These are phyloP conservation scores for Epinephelus coioides DNA, from an alignment of 2,797 vertebrate species.

Conservation along the genomic window DNA sequence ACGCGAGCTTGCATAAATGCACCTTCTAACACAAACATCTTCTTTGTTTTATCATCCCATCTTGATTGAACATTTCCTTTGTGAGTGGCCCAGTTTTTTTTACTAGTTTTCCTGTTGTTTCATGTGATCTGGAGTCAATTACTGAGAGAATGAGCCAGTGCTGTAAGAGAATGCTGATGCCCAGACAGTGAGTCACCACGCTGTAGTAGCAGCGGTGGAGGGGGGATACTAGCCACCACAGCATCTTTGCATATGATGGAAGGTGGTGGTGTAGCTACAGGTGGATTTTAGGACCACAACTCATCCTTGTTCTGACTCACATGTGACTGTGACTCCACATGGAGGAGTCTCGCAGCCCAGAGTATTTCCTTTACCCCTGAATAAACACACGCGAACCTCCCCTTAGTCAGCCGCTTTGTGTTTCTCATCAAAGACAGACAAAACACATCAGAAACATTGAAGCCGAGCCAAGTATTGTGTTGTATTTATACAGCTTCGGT, in stretches of 20 bases:
- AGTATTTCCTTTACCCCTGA: conserved; percentile 86
- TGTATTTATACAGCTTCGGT: conserved; percentile 81
- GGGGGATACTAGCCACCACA: conserved; percentile 32
- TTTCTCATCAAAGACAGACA: conserved; percentile 73
- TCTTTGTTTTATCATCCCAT: conserved; percentile 67
- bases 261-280: conserved; percentile 68
- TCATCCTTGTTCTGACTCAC: conserved; percentile 70
- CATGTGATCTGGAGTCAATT: conserved; percentile 85
- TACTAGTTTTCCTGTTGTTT: conserved; percentile 77
- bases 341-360: conserved; percentile 66
- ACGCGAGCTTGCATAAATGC: conserved; percentile 30
- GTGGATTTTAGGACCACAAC: conserved; percentile 73
- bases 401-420: conserved; percentile 85
- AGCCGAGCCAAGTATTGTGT: conserved; percentile 81
- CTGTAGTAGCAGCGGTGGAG: conserved; percentile 59
- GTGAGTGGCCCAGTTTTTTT: conserved; percentile 67
- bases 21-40: conserved; percentile 60
- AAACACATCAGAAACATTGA: conserved; percentile 52
- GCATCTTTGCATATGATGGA: conserved; percentile 55
- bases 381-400: conserved; percentile 88
- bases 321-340: conserved; percentile 75
- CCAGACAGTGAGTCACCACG: conserved; percentile 86
- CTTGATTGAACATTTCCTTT: conserved; percentile 77
- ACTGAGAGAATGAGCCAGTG: conserved; percentile 60
- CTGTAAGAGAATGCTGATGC: conserved; percentile 75